Base-by-base conservation (phyloP, 1,140 invertebrate genomes). In the Eupristina koningsbergeri region DNA sequence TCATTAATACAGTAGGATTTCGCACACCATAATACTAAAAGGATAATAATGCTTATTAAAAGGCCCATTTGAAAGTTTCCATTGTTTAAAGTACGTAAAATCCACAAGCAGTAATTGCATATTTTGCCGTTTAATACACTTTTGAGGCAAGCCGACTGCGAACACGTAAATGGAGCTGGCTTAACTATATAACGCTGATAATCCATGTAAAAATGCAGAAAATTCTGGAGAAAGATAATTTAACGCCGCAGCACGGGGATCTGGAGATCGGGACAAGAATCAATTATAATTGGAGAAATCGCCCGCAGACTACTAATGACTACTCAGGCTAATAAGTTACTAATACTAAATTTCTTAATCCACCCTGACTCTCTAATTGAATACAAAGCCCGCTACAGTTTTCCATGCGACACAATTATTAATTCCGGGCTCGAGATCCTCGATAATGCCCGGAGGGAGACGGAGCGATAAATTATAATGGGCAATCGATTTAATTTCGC, bases 311-410 rank as follows among this genome's bases (percentile, higher is more conserved):
- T 9, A 71, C 26, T 71, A 71, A 71, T n/a, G 22, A 8, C 39
- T 13, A n/a, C 17, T 26, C 67, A 9, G 17, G 22, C 67, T 41
- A 71, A 71, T 71, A 41, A 71, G 67, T 41, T 6, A 71, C 36
- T n/a, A 41, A 41, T 71, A 36, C 67, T 8, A 71, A 71, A 71
- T 71, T 71, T 41, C 67, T 71, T 41, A 71, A 71, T 71, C 67
- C 22, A 36, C 36, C 3, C 26, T 71, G 36, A 8, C 36, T 22
- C 36, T 71, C 67, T 13, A 71, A 71, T 71, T n/a, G 36, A 71
- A 41, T 41, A 41, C 67, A 41, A 71, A 71, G 22, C 39, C 67
- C 17, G 39, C 17, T 6, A 3, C 17, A 17, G 5, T 41, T 41
- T 71, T 71, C 39, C 67, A 6, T 8, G 64, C 67, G 67, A 71